phyloP scores from a whole-genome alignment of 2,113 vertebrate species.

The Synodontis membranacea region DNA sequence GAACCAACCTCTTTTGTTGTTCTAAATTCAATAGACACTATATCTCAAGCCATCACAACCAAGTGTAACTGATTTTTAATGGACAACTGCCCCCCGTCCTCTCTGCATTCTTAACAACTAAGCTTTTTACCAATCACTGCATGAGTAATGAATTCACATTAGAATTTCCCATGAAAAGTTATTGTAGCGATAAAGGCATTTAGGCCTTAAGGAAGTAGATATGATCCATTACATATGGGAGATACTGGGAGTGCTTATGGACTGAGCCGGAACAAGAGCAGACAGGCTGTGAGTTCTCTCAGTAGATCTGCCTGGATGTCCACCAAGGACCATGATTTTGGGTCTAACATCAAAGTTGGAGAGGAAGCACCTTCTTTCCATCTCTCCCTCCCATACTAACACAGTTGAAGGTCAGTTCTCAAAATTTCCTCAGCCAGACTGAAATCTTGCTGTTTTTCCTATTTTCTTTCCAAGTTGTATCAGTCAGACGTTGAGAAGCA shows the following conservation, averaged over 20 bases:
- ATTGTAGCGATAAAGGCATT: conserved; percentile 24
- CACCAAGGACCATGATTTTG: conserved; percentile 23
- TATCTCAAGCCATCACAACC: conserved; percentile 28
- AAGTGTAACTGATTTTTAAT: conserved; percentile 44
- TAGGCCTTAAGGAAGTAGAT: conserved; percentile 24
- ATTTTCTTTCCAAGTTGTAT: conserved; percentile 14
- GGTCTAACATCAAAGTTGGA: conserved; percentile 24
- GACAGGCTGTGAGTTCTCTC: conserved; percentile 35
- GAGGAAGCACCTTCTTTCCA: background rate
- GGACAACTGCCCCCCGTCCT: conserved; percentile 29
- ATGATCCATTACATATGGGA: conserved; percentile 33
- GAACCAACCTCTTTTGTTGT: conserved; percentile 5
- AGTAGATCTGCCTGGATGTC: conserved; percentile 37
- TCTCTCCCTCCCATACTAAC: conserved; percentile 13
- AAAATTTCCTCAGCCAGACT: conserved; percentile 4
- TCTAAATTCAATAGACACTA: conserved; percentile 26
- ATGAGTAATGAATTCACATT: conserved; percentile 35
- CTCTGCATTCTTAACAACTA: conserved; percentile 16
- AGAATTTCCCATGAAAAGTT: conserved; percentile 38
- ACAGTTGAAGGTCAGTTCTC: conserved; percentile 46
- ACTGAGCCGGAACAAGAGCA: conserved; percentile 41
- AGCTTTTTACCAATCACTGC: conserved; percentile 44
- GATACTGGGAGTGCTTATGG: conserved; percentile 29
- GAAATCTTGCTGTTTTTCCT: conserved; percentile 37
- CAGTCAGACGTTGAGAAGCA: conserved; percentile 11